Evolutionary conservation across 2,113 vertebrate genomes (phyloP), one percentile per base, ranked within the genome.

Genomic region (Athene cunicularia): DNA sequence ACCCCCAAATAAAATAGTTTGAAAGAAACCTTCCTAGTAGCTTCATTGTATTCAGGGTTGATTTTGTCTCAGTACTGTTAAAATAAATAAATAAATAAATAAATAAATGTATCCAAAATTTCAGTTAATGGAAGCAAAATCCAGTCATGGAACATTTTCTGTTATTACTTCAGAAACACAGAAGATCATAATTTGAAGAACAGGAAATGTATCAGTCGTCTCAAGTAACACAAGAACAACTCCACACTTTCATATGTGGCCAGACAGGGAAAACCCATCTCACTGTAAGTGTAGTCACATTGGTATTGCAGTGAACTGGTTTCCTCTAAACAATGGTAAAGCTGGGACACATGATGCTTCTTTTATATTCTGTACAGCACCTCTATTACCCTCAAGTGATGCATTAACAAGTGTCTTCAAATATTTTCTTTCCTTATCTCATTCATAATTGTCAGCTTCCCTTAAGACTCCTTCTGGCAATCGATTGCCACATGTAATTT

Each of bases 401-500:
- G 53, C 55, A 72, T 94, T 97, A 96, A 93, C 74, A 94, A 88
- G 39, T 70, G 62, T 95, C 72, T 96, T 96, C 72, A 96, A 95
- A 87, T 27, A 47, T 88, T 97, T 95, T 74, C 37, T 91, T 81
- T 92, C 73, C 71, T 93, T 94, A 82, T 82, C 68, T 97, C 92
- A 88, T 96, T 92, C 73, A 67, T 95, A 95, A 94, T 86, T 91
- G 91, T 72, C 95, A 95, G 67, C 45, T 87, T 96, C 60, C 62
- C 64, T 93, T 53, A 56, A 87, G 79, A 80, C 24, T 86, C 62
- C 88, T 63, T 81, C 62, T 70, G 72, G 83, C 41, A 88, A 75
- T 58, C 59, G 55, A 58, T 66, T 45, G 35, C 23, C 56, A 80
- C n/a, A 37, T 30, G 30, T 39, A 94, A 88, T 92, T 83, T 41